Evolutionary conservation across 2,113 vertebrate species (phyloP).

Genomic region (Labeo catla): DNA sequence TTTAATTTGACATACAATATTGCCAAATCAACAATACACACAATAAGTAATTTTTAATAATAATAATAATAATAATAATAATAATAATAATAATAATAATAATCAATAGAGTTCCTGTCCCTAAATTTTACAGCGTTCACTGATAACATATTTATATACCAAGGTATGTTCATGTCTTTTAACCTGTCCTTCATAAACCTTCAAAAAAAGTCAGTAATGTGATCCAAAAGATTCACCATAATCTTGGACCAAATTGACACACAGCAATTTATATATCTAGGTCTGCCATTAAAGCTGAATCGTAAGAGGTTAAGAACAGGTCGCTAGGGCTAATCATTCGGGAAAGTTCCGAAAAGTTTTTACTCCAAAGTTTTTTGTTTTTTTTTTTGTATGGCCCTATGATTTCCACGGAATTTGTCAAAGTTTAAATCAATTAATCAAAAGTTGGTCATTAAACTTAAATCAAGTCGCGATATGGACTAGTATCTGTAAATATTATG

Average conservation of each 20-base stretch:
- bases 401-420: too few species aligned
- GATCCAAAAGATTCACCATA: background rate
- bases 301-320: background rate
- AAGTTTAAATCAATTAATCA: too few species aligned
- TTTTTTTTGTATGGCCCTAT: too few species aligned
- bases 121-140: background rate
- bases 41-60: background rate
- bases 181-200: too few species aligned
- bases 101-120: background rate
- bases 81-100: background rate
- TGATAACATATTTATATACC: background rate
- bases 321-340: too few species aligned
- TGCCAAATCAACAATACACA: background rate
- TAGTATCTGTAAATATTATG: too few species aligned
- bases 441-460: too few species aligned
- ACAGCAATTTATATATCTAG: background rate
- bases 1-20: background rate
- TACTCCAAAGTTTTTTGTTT: too few species aligned
- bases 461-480: too few species aligned
- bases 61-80: background rate
- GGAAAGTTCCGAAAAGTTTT: too few species aligned
- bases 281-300: background rate
- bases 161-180: background rate
- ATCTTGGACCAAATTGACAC: background rate
- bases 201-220: background rate